Conservation (phyloP, 2,888 invertebrate species). For the Fragum sueziense region DNA sequence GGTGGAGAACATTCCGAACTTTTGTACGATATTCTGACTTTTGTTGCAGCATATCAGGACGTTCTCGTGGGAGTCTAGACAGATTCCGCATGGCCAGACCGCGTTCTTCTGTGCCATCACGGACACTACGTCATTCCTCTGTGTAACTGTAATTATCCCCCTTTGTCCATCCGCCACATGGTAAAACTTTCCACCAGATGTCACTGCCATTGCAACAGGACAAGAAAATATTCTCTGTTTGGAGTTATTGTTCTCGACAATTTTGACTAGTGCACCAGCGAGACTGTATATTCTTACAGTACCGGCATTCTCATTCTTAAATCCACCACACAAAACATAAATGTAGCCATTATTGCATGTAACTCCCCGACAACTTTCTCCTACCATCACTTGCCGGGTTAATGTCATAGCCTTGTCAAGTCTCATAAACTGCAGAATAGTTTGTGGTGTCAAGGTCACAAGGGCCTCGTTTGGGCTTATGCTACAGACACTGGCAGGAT, state of each 20-base stretch:
- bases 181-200: slow-evolving; percentile 24
- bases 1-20: slow-evolving; percentile 35
- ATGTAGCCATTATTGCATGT: slow-evolving; percentile 35
- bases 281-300: slow-evolving; percentile 38
- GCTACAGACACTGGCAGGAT: slow-evolving; percentile 38
- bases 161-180: slow-evolving; percentile 52
- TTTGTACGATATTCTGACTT: slow-evolving; percentile 34
- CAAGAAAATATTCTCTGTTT: slow-evolving; percentile 48
- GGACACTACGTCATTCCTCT: slow-evolving; percentile 48
- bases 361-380: slow-evolving; percentile 48
- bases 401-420: slow-evolving; percentile 25
- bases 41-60: slow-evolving; percentile 40
- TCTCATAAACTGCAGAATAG: slow-evolving; percentile 40
- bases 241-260: slow-evolving; percentile 44
- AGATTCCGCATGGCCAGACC: slow-evolving; percentile 55
- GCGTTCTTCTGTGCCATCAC: slow-evolving; percentile 34
- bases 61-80: slow-evolving; percentile 44
- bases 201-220: slow-evolving; percentile 39
- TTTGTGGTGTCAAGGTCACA: slow-evolving; percentile 43
- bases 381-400: slow-evolving; percentile 23
- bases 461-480: slow-evolving; percentile 39
- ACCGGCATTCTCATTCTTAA: slow-evolving; percentile 44
- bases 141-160: slow-evolving; percentile 47
- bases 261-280: slow-evolving; percentile 33
- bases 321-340: slow-evolving; percentile 53